Evolutionary conservation across 2,113 vertebrate species (phyloP).

Genomic region (Cheirogaleus medius): DNA sequence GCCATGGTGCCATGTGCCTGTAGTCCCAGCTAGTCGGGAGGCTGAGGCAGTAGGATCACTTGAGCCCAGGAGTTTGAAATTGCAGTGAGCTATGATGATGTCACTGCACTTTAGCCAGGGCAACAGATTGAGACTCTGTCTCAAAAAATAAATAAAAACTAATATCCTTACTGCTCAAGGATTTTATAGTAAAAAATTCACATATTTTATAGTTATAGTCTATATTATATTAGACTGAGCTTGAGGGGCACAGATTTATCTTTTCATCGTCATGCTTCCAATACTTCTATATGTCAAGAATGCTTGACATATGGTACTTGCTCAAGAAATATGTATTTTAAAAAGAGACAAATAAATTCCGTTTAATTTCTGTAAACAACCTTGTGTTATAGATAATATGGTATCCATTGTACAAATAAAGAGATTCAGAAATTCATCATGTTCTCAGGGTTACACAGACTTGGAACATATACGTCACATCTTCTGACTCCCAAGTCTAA

Average conservation of each 20-base stretch:
- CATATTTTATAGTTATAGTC: neutral
- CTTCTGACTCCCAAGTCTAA: neutral
- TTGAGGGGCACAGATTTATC: neutral
- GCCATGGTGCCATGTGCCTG: too few relatives aligned
- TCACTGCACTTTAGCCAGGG: too few relatives aligned
- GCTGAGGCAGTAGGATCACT: too few relatives aligned
- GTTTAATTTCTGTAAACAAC: neutral
- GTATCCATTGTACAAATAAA: neutral
- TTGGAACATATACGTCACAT: neutral
- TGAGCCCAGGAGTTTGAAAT: too few relatives aligned
- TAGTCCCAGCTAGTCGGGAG: too few relatives aligned
- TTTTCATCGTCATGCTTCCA: neutral
- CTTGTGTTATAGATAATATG: neutral
- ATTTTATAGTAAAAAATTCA: neutral
- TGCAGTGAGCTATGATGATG: too few relatives aligned
- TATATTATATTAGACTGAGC: neutral
- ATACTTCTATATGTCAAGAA: neutral
- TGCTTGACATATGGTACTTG: neutral
- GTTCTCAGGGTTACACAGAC: neutral
- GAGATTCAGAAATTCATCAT: neutral
- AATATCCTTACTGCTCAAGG: neutral
- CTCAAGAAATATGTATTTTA: neutral
- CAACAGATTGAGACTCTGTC: too few relatives aligned
- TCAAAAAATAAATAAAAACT: neutral
- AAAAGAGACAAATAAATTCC: neutral